phyloP scores from a whole-genome alignment of 2,797 vertebrate species.

The Uromys caudimaculatus region DNA sequence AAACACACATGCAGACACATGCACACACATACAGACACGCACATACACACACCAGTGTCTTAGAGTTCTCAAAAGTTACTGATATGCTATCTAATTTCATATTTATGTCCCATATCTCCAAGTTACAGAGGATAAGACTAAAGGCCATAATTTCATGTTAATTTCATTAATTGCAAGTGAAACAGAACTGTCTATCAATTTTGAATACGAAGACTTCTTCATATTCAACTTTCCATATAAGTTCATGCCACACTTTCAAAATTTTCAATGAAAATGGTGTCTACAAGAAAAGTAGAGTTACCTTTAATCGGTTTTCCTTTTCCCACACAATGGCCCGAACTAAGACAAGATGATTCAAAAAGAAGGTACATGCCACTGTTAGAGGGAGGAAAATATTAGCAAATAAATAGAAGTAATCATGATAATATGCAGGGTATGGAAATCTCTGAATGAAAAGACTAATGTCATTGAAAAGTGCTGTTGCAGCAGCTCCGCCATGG shows the following conservation, averaged over 20 bases:
- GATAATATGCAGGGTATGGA: conserved; percentile 91
- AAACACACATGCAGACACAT: neutral
- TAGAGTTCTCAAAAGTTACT: neutral
- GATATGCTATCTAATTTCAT: conserved; percentile 2
- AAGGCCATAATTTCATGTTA: neutral
- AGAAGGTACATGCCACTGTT: conserved; percentile 95
- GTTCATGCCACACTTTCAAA: neutral
- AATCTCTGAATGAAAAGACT: conserved; percentile 91
- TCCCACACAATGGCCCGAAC: conserved; percentile 94
- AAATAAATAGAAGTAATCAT: conserved; percentile 93
- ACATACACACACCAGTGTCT: neutral
- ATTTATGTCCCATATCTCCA: neutral
- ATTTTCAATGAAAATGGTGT: neutral
- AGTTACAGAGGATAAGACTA: neutral
- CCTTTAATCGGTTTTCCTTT: conserved; percentile 97
- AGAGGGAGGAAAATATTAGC: conserved; percentile 95
- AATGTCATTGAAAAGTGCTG: conserved; percentile 84
- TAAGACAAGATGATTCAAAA: conserved; percentile 95
- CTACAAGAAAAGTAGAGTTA: conserved; percentile 74
- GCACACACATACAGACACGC: neutral
- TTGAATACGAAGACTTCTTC: too few species aligned
- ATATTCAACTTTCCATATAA: neutral
- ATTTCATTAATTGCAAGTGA: neutral
- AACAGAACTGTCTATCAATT: neutral
- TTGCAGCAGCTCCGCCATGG: conserved; percentile 82